A percentile compares a stretch with the other conserved stretches of the same genome.
Conservation (phyloP, 1,140 invertebrate species). For the Ceratosolen solmsi region DNA sequence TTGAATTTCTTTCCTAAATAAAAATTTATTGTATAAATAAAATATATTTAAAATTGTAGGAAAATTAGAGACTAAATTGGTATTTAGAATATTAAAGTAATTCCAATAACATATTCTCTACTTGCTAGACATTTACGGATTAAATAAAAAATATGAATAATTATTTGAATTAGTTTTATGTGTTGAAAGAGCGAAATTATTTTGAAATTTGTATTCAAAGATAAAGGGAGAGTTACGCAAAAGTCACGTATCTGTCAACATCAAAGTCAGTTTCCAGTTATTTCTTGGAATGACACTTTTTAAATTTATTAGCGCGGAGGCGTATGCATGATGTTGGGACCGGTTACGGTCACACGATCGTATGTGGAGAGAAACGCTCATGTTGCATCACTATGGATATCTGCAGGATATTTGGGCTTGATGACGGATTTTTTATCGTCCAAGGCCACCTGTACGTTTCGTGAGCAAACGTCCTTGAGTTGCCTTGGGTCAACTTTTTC, state of each 20-base stretch:
- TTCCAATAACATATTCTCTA: no score
- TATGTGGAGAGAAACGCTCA: neutral
- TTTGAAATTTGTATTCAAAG: neutral
- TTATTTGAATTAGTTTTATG: neutral
- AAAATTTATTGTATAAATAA: no score
- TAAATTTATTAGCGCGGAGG: neutral
- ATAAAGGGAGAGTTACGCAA: neutral
- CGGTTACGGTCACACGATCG: neutral
- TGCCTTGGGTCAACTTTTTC: conserved; percentile 60
- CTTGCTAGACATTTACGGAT: no score
- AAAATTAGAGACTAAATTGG: no score
- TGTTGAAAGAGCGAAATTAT: neutral
- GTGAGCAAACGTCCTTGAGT: conserved; percentile 67
- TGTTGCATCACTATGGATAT: neutral
- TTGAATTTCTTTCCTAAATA: no score
- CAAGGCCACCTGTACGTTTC: conserved; percentile 61
- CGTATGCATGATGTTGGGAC: neutral
- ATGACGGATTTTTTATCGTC: conserved; percentile 46
- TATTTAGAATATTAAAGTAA: neutral
- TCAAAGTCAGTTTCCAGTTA: neutral
- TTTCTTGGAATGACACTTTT: neutral
- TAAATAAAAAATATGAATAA: no score
- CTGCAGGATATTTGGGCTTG: neutral
- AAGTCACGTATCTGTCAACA: neutral
- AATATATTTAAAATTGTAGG: no score